Conservation (phyloP, 1,140 invertebrate genomes). For the Lutraria rhynchaena region DNA sequence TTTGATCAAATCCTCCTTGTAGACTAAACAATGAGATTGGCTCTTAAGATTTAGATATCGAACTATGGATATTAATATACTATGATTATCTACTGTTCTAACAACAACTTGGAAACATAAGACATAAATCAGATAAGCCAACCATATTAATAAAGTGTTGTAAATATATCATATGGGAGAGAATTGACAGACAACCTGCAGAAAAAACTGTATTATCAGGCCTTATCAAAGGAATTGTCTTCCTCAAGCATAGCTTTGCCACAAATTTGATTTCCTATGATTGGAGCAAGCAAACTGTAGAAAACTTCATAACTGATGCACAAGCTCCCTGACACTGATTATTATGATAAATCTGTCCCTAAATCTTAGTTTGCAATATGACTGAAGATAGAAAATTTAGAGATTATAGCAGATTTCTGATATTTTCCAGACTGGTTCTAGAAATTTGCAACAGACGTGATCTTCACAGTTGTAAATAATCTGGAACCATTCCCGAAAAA, state of each 20-base stretch:
- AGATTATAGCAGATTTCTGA: constrained; percentile 41
- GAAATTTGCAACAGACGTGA: neutral
- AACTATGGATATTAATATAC: constrained; percentile 55
- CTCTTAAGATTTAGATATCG: too few relatives aligned
- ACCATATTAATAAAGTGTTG: constrained; percentile 42
- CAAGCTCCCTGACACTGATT: constrained; percentile 7
- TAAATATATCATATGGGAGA: constrained; percentile 52
- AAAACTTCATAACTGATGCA: neutral
- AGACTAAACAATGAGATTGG: too few relatives aligned
- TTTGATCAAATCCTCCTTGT: too few relatives aligned
- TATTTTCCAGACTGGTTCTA: constrained; percentile 9
- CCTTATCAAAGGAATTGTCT: constrained; percentile 50
- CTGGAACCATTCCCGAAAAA: constrained; percentile 27
- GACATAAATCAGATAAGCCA: constrained; percentile 42
- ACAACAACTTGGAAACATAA: constrained; percentile 35
- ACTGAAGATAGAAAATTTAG: constrained; percentile 39
- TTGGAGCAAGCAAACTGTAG: neutral
- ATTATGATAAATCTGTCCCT: constrained; percentile 44
- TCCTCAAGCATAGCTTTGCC: neutral
- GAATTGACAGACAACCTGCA: constrained; percentile 48
- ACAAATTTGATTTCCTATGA: constrained; percentile 21
- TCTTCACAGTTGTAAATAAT: constrained; percentile 38
- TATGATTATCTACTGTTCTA: constrained; percentile 33
- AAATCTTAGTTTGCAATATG: constrained; percentile 47
- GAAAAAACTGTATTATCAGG: constrained; percentile 37